Evolutionary conservation across 2,797 vertebrate species (phyloP).

Genomic region (Potorous gilbertii): DNA sequence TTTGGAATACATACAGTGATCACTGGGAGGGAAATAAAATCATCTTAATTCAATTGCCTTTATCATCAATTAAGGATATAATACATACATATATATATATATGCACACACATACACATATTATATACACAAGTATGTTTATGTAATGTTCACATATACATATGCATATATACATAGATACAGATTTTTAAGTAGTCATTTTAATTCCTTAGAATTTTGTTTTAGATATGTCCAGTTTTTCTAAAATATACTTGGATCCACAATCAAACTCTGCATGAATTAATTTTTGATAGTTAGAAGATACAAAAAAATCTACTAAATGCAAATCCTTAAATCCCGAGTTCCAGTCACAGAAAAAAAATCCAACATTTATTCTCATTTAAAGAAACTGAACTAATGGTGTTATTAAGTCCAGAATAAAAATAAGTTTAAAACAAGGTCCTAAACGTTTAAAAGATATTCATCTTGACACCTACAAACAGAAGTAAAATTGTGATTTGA

Average conservation of each 20-base stretch:
- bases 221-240: conserved; percentile 34
- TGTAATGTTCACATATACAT: not conserved
- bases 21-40: conserved; percentile 46
- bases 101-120: not conserved
- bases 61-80: conserved; percentile 31
- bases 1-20: conserved; percentile 42
- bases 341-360: conserved; percentile 5
- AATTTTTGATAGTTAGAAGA: conserved; percentile 12
- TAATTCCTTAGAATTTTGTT: conserved; percentile 3
- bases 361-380: not conserved
- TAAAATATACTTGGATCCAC: not conserved
- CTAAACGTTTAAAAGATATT: conserved; percentile 32
- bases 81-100: not conserved
- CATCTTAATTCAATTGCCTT: not conserved
- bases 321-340: conserved; percentile 34
- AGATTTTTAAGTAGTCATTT: not conserved
- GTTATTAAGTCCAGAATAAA: not conserved
- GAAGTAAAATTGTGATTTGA: conserved; percentile 32
- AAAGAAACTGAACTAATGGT: not conserved
- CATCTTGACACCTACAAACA: not conserved
- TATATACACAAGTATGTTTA: not conserved
- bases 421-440: not conserved
- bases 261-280: conserved; percentile 33
- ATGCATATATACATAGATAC: not conserved
- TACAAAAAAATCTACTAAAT: conserved; percentile 54